Evolutionary conservation across 2,888 invertebrate genomes (phyloP), one percentile per base, ranked within the genome.

Genomic region (Cephus nigrinus): DNA sequence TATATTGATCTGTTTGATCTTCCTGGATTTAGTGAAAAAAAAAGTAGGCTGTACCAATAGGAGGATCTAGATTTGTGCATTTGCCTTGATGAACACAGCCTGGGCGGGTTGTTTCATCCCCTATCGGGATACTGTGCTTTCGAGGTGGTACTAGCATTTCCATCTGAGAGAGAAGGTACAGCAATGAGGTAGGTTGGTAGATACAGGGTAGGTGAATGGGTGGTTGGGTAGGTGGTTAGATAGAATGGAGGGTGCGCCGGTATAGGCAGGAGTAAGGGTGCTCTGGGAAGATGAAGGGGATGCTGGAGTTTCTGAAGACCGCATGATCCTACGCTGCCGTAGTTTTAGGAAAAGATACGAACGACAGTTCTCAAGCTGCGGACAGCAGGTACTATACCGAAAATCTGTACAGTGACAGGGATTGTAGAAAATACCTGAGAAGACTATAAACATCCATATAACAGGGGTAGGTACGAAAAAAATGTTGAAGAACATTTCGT

Each of bases 31-130:
- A 55, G 15, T 23, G 55, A 55, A 23, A 55, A 23, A 23, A 55
- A 55, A 55, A 55, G 23, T 55, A 55, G 55, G 5, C 23, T 55
- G 23, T 55, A 23, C 30, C 71, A 30, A 74, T 74, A 78, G 79
- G 81, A 81, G 83, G 83, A 86, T 86, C 85, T 84, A 85, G 84
- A 83, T 84, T 86, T 79, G 84, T 84, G 85, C 84, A 78, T 83
- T 82, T 85, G 82, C 84, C 83, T 84, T 85, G 86, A 84, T 85
- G 85, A 85, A 84, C 85, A 82, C 78, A 83, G 83, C 74, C 77
- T 32, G 73, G 74, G n/a, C 80, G 81, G 75, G 32, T 30, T 32
- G 34, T 36, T 74, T 74, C 78, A 76, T 69, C 78, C 76, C 76
- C 73, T 78, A 78, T 78, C 69, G 76, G 78, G 76, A 76, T 78